phyloP scores from a whole-genome alignment of 2,113 vertebrate genomes.

The Muntiacus muntjak region DNA sequence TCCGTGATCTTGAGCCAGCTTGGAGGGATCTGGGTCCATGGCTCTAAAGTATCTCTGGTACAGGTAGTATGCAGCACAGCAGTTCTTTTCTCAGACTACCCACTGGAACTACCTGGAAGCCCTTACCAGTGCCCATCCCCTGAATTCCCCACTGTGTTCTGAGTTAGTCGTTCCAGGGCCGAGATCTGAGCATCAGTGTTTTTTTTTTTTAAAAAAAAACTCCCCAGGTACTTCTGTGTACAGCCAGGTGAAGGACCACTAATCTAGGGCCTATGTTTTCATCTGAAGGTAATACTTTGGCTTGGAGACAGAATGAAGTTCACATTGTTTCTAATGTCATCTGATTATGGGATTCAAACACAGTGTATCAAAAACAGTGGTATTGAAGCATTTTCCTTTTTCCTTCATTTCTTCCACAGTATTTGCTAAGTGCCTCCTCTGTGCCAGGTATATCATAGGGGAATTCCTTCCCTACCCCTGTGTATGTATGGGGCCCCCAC shows the following conservation, averaged over 20 bases:
- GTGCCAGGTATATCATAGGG: background rate
- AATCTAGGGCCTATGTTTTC: background rate
- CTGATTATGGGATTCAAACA: background rate
- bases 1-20: conserved; percentile 13
- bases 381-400: conserved; percentile 44
- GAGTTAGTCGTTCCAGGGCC: background rate
- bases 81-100: background rate
- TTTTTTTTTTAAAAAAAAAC: background rate
- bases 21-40: background rate
- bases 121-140: conserved; percentile 15
- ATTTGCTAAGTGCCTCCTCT: conserved; percentile 22
- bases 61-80: background rate
- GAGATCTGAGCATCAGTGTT: background rate
- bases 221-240: background rate
- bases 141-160: background rate
- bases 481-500: conserved; percentile 3
- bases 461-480: conserved; percentile 28
- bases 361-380: background rate
- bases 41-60: background rate
- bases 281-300: background rate
- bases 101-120: background rate
- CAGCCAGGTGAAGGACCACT: background rate
- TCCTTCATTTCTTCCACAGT: conserved; percentile 23
- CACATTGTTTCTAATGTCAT: conserved; percentile 35
- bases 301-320: background rate